Evolutionary conservation across 2,888 invertebrate species (phyloP).

Genomic region (Hartigia nigra): DNA sequence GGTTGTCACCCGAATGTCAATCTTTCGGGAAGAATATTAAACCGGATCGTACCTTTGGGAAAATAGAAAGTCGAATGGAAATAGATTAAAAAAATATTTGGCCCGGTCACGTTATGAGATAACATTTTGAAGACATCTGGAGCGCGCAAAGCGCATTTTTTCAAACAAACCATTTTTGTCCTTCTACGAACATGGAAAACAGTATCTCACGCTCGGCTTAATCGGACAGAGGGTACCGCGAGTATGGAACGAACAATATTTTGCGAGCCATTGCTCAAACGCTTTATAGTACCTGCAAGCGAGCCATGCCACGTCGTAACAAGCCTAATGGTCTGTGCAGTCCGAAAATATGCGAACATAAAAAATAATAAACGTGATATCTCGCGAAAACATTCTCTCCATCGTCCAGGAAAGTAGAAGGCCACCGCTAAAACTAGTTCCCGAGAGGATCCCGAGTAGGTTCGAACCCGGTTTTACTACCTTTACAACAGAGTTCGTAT

Average conservation of each 20-base stretch:
- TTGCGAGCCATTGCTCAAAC: slow-evolving; percentile 18
- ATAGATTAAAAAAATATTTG: not conserved
- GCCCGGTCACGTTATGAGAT: not conserved
- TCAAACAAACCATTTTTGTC: not conserved
- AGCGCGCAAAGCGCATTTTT: not conserved
- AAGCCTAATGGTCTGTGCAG: slow-evolving; percentile 11
- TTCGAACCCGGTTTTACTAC: not conserved
- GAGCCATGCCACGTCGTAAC: slow-evolving; percentile 7
- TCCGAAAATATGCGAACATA: slow-evolving; percentile 21
- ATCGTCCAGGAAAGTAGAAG: slow-evolving; percentile 1
- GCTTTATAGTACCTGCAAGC: slow-evolving; percentile 5
- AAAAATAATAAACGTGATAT: slow-evolving; percentile 17
- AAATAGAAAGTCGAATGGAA: slow-evolving; percentile 5
- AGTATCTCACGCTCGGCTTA: not conserved
- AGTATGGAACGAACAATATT: slow-evolving; percentile 16
- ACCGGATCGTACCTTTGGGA: not conserved
- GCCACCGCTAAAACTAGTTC: not conserved
- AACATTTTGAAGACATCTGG: not conserved
- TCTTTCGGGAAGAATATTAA: not conserved
- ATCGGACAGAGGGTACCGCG: not conserved
- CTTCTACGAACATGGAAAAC: not conserved
- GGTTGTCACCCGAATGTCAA: not conserved
- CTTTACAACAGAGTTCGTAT: not conserved
- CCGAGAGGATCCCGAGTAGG: not conserved
- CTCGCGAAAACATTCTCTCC: slow-evolving; percentile 6